These are phyloP conservation scores for Eleutherodactylus coqui DNA, from an alignment of 2,797 vertebrate species.

Conservation along the genomic window DNA sequence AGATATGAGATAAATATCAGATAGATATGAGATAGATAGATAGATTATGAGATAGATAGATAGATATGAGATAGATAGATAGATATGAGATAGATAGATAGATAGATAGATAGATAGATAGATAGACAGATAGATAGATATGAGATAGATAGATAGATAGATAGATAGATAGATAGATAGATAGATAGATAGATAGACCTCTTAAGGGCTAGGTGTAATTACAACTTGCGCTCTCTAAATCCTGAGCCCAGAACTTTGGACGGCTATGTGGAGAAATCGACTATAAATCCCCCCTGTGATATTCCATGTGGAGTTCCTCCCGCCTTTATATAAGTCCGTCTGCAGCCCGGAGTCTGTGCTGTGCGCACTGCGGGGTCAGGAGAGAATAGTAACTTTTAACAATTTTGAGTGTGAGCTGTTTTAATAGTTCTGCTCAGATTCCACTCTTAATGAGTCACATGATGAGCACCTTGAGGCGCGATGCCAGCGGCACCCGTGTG, in stretches of 20 bases:
- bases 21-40: no score
- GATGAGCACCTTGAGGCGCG: not conserved
- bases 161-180: no score
- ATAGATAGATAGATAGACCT: no score
- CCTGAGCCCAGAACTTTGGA: not conserved
- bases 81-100: no score
- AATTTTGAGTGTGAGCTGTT: slow-evolving; percentile 38
- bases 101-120: no score
- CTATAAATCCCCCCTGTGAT: not conserved
- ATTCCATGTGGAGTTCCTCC: slow-evolving; percentile 19
- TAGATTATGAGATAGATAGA: no score
- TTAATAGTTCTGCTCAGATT: slow-evolving; percentile 31
- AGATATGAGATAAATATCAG: no score
- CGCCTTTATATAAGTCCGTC: slow-evolving; percentile 29
- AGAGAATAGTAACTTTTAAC: slow-evolving; percentile 48
- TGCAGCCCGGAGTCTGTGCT: slow-evolving; percentile 21
- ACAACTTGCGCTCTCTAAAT: not conserved
- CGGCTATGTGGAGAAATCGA: not conserved
- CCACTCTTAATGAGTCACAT: slow-evolving; percentile 25
- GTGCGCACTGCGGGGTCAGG: slow-evolving; percentile 28
- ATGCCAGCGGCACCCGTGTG: slow-evolving; percentile 16
- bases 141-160: no score
- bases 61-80: no score
- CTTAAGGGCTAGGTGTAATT: no score
- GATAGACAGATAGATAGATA: no score